Evolutionary conservation across 2,888 invertebrate genomes (phyloP).

Genomic region (Cerastis leucographa): DNA sequence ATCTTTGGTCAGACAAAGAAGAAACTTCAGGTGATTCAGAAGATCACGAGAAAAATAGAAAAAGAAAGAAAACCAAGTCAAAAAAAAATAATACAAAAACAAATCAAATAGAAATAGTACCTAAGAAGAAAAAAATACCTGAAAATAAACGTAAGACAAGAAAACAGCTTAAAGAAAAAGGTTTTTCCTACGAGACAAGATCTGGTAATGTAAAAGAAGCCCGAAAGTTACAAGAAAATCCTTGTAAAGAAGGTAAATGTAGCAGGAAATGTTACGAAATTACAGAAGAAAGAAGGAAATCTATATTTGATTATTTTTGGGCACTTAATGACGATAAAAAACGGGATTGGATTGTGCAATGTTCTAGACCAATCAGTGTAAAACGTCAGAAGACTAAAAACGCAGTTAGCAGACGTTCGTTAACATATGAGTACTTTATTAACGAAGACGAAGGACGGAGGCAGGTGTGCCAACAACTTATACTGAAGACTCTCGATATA

Average conservation of each 20-base stretch:
- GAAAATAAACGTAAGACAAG: neutral
- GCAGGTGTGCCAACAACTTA: slow-evolving; percentile 56
- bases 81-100: slow-evolving; percentile 21
- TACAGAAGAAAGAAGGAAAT: slow-evolving; percentile 49
- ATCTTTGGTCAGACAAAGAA: slow-evolving; percentile 43
- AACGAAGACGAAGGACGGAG: slow-evolving; percentile 51
- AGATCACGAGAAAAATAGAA: slow-evolving; percentile 32
- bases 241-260: slow-evolving; percentile 35
- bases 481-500: slow-evolving; percentile 52
- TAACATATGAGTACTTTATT: slow-evolving; percentile 55
- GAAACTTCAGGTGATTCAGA: slow-evolving; percentile 27
- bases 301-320: slow-evolving; percentile 45
- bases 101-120: slow-evolving; percentile 1
- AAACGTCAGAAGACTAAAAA: slow-evolving; percentile 34
- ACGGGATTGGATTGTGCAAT: slow-evolving; percentile 53
- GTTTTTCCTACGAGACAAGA: neutral
- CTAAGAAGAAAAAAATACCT: neutral
- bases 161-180: slow-evolving; percentile 9
- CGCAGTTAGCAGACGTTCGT: slow-evolving; percentile 35
- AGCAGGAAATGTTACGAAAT: slow-evolving; percentile 49
- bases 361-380: slow-evolving; percentile 28
- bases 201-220: neutral
- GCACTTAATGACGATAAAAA: slow-evolving; percentile 35
- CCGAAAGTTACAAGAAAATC: slow-evolving; percentile 7
- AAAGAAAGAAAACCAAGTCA: slow-evolving; percentile 43